Conservation (phyloP, 2,113 vertebrate genomes). For the Elaphurus davidianus region DNA sequence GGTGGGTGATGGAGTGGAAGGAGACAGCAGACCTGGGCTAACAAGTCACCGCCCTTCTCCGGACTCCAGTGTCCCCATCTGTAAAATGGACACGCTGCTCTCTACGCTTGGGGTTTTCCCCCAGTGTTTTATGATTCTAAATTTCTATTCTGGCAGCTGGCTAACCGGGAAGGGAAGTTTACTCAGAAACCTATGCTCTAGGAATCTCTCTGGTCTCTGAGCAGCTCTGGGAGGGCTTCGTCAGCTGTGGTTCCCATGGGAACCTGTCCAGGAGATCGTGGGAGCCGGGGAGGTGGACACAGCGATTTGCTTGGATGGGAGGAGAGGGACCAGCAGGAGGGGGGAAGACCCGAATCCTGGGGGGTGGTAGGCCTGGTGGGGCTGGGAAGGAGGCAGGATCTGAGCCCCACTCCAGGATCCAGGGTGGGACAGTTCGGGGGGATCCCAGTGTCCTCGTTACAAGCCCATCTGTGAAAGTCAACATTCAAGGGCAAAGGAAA, state of each 20-base stretch:
- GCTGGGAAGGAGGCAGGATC: neutral
- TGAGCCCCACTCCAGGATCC: neutral
- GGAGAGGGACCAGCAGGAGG: neutral
- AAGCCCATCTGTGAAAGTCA: constrained; percentile 86
- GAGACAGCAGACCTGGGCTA: neutral
- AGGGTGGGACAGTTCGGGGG: neutral
- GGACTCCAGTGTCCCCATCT: neutral
- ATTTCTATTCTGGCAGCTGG: neutral
- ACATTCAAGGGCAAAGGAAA: constrained; percentile 91
- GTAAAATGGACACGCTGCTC: neutral
- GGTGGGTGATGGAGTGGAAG: neutral
- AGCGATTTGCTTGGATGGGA: neutral
- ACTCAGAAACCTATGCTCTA: neutral
- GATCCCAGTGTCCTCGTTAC: constrained; percentile 46
- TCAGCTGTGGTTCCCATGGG: neutral
- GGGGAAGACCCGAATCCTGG: neutral
- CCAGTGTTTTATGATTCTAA: neutral
- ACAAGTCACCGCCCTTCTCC: neutral
- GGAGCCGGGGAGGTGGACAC: neutral
- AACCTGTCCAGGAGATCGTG: neutral
- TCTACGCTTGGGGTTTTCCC: neutral
- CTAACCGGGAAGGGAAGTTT: neutral
- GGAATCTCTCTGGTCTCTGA: neutral
- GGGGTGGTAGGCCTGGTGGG: neutral
- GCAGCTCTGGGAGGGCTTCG: neutral